Conservation (phyloP, 2,888 invertebrate species). For the Apoda limacodes region DNA sequence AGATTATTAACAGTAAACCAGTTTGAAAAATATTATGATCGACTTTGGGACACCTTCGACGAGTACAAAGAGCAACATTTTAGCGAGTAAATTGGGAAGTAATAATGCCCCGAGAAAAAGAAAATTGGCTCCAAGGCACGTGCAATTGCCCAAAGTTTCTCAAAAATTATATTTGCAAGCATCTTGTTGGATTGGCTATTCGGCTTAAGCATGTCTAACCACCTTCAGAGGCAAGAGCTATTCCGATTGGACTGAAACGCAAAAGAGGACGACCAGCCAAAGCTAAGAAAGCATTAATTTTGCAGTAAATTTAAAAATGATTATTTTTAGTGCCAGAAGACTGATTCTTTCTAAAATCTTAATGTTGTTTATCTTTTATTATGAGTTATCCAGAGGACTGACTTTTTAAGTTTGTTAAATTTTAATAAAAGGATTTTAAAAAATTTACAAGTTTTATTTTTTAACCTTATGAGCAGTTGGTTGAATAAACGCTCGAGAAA, state of each 20-base stretch:
- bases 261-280: slow-evolving; percentile 6
- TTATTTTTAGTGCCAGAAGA: background rate
- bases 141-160: slow-evolving; percentile 4
- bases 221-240: slow-evolving; percentile 12
- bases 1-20: too few species aligned
- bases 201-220: slow-evolving; percentile 12
- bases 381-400: background rate
- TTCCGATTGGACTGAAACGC: slow-evolving; percentile 4
- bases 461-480: too few species aligned
- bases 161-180: slow-evolving; percentile 6
- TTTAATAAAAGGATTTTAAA: too few species aligned
- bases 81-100: slow-evolving; percentile 7
- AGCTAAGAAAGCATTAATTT: slow-evolving; percentile 4
- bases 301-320: slow-evolving; percentile 6
- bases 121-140: slow-evolving; percentile 6
- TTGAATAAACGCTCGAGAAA: too few species aligned
- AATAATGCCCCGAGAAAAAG: slow-evolving; percentile 2
- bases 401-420: background rate
- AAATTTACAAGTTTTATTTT: too few species aligned
- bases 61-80: slow-evolving; percentile 8
- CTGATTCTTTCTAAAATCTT: background rate
- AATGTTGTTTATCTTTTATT: background rate
- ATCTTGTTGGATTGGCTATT: slow-evolving; percentile 9
- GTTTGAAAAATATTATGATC: slow-evolving; percentile 3
- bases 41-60: slow-evolving; percentile 4